phyloP scores from a whole-genome alignment of 2,888 invertebrate species.

The Archips crataeganus region DNA sequence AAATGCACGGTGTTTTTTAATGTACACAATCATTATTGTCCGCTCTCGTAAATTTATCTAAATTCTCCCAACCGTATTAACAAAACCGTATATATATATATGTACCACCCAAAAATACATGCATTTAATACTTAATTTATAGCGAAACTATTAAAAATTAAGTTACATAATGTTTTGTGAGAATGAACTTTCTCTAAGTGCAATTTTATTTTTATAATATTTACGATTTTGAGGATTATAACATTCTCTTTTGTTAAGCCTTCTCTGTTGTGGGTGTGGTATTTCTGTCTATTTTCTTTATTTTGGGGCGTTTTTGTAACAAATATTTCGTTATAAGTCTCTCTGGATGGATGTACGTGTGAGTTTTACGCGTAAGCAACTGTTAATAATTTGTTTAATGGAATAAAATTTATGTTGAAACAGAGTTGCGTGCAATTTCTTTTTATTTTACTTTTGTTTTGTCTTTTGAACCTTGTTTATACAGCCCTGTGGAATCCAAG shows the following conservation, averaged over 20 bases:
- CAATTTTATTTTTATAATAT: slow-evolving; percentile 68
- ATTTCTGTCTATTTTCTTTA: slow-evolving; percentile 55
- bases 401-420: slow-evolving; percentile 82
- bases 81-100: slow-evolving; percentile 50
- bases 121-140: slow-evolving; percentile 67
- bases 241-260: slow-evolving; percentile 51
- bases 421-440: slow-evolving; percentile 46
- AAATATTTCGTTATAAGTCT: slow-evolving; percentile 55
- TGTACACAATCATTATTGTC: too few relatives aligned
- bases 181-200: slow-evolving; percentile 71
- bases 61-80: slow-evolving; percentile 53
- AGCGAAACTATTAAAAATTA: slow-evolving; percentile 66
- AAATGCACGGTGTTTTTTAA: too few relatives aligned
- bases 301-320: slow-evolving; percentile 55
- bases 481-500: neutral
- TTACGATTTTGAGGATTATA: slow-evolving; percentile 52
- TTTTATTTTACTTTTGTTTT: neutral
- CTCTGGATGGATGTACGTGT: slow-evolving; percentile 61
- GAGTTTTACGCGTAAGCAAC: slow-evolving; percentile 68
- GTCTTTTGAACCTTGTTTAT: neutral
- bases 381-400: slow-evolving; percentile 78
- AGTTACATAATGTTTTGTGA: slow-evolving; percentile 63
- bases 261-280: slow-evolving; percentile 59
- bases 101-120: slow-evolving; percentile 79
- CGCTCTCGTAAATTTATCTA: neutral